phyloP scores from a whole-genome alignment of 2,888 invertebrate species.

The Pogonocherus hispidulus region DNA sequence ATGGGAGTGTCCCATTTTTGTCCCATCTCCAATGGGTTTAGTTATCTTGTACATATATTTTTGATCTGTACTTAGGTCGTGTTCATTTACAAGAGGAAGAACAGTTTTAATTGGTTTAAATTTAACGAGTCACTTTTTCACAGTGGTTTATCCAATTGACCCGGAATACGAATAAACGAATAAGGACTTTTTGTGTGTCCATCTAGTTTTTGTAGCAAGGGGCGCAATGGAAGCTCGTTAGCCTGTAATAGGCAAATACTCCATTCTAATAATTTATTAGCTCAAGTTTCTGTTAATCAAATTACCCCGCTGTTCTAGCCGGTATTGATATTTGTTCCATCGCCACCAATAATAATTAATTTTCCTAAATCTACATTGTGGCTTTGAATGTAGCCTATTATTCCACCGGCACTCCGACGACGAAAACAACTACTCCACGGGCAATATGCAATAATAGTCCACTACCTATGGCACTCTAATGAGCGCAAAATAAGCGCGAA shows the following conservation, averaged over 20 bases:
- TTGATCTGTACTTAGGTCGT: slow-evolving; percentile 24
- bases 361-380: no score
- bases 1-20: slow-evolving; percentile 26
- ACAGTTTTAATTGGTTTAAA: slow-evolving; percentile 5
- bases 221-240: not conserved
- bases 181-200: not conserved
- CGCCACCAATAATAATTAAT: no score
- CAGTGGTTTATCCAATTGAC: not conserved
- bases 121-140: not conserved
- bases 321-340: no score
- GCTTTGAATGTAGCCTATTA: no score
- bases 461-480: no score
- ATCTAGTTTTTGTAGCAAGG: not conserved
- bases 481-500: no score
- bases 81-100: slow-evolving; percentile 20
- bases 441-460: no score
- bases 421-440: no score
- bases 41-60: slow-evolving; percentile 12
- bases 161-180: slow-evolving; percentile 3
- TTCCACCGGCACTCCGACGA: no score
- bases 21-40: slow-evolving; percentile 26
- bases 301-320: no score
- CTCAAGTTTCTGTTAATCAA: no score
- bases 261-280: no score
- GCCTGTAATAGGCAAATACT: not conserved